Percentiles rank a stretch among this genome's conserved stretches.
phyloP scores from a whole-genome alignment of 1,140 invertebrate species.

The Procambarus clarkii region DNA sequence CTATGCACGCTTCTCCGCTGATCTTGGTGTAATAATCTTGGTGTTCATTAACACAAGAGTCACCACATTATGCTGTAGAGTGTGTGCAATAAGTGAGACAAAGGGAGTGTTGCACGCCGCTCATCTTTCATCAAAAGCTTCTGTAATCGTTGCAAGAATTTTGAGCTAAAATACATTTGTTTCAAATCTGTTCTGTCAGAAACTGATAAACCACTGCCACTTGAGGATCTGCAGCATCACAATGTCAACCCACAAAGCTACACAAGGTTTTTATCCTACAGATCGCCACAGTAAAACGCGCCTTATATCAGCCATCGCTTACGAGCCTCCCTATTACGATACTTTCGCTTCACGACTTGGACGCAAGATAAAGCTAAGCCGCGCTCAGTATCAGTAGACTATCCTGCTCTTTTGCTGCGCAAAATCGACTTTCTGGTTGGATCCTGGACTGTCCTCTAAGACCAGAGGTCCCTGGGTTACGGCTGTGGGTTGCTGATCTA shows the following conservation, averaged over 20 bases:
- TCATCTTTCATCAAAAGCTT: neutral
- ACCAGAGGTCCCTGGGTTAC: neutral
- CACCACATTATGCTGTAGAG: too few relatives aligned
- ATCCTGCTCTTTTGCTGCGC: neutral
- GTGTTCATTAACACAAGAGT: too few relatives aligned
- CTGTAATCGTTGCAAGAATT: neutral
- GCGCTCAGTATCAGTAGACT: neutral
- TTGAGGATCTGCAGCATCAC: neutral
- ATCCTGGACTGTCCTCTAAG: neutral
- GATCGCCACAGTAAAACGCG: neutral
- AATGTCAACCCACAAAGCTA: neutral
- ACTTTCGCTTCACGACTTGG: neutral
- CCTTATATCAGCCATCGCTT: neutral
- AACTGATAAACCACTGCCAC: constrained; percentile 16
- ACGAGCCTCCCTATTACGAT: neutral
- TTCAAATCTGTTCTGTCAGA: neutral
- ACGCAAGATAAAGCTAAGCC: neutral
- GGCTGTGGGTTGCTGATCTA: constrained; percentile 24
- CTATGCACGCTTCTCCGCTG: too few relatives aligned
- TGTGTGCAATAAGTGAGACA: too few relatives aligned
- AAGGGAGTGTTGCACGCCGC: too few relatives aligned
- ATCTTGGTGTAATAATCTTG: too few relatives aligned
- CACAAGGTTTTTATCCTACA: neutral
- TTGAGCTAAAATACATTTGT: neutral
- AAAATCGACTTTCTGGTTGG: neutral